These are phyloP conservation scores for Centropyge bicolor DNA, from an alignment of 2,797 vertebrate species.

Conservation along the genomic window DNA sequence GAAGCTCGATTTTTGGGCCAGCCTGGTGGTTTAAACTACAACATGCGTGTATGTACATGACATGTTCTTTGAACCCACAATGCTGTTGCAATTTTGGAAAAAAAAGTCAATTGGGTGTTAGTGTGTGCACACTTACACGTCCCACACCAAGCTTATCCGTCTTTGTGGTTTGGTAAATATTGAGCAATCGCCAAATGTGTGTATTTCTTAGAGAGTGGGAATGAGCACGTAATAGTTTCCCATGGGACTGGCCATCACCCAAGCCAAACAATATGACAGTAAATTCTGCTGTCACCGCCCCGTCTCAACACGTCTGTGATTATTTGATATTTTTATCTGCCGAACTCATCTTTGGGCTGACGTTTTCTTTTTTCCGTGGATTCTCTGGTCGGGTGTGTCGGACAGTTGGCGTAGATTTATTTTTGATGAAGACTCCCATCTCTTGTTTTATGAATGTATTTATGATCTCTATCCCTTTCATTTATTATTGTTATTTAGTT, in stretches of 20 bases:
- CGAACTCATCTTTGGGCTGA: not conserved
- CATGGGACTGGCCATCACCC: constrained; percentile 14
- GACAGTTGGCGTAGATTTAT: not conserved
- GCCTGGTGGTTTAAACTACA: not conserved
- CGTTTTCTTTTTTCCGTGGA: not conserved
- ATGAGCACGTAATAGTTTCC: constrained; percentile 2
- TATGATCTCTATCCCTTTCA: not conserved
- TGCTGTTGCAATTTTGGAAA: not conserved
- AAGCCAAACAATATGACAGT: constrained; percentile 24
- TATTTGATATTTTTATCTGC: constrained; percentile 5
- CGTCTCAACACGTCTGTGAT: constrained; percentile 35
- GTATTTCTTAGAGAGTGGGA: constrained; percentile 14
- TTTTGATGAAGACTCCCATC: not conserved
- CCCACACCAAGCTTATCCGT: not conserved
- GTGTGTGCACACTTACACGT: constrained; percentile 1
- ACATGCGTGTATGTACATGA: not conserved
- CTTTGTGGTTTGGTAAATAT: constrained; percentile 37
- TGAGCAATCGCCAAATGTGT: constrained; percentile 40
- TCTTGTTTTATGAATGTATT: constrained; percentile 2
- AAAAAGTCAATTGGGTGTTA: not conserved
- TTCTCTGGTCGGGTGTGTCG: not conserved
- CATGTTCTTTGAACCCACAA: not conserved
- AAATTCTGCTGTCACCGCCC: not conserved
- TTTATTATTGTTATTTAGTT: constrained; percentile 6
- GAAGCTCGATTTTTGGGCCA: not conserved